Conservation (phyloP, 2,797 vertebrate genomes). For the Coreius guichenoti region DNA sequence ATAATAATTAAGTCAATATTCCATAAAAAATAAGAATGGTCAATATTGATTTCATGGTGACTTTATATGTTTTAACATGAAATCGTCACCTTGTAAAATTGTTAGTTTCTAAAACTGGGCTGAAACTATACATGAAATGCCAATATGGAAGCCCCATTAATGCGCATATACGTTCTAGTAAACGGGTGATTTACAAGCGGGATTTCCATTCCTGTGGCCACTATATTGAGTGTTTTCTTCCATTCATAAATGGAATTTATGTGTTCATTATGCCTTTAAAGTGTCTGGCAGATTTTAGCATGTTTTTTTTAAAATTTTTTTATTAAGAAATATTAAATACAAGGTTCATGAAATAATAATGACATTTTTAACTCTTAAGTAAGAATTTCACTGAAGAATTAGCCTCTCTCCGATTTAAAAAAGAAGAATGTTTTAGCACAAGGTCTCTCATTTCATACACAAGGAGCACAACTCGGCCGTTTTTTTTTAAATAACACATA, state of each 20-base stretch:
- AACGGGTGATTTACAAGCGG: neutral
- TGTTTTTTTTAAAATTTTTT: too few relatives aligned
- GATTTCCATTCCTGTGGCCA: neutral
- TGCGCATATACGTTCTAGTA: neutral
- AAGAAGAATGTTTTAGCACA: neutral
- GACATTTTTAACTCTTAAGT: neutral
- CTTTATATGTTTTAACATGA: neutral
- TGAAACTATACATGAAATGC: neutral
- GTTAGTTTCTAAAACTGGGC: neutral
- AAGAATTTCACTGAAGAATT: neutral
- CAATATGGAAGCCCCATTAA: neutral
- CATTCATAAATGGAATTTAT: neutral
- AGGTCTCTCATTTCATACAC: constrained; percentile 7
- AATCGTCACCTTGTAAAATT: neutral
- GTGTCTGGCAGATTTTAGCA: neutral
- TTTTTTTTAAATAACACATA: constrained; percentile 74
- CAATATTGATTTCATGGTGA: too few relatives aligned
- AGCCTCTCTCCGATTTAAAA: neutral
- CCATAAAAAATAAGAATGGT: neutral
- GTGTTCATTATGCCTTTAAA: neutral
- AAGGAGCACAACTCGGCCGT: neutral
- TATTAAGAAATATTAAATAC: neutral
- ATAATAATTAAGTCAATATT: neutral
- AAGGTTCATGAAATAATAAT: neutral
- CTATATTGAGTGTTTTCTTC: neutral